phyloP scores from a whole-genome alignment of 2,888 invertebrate species.

The Callimorpha dominula region DNA sequence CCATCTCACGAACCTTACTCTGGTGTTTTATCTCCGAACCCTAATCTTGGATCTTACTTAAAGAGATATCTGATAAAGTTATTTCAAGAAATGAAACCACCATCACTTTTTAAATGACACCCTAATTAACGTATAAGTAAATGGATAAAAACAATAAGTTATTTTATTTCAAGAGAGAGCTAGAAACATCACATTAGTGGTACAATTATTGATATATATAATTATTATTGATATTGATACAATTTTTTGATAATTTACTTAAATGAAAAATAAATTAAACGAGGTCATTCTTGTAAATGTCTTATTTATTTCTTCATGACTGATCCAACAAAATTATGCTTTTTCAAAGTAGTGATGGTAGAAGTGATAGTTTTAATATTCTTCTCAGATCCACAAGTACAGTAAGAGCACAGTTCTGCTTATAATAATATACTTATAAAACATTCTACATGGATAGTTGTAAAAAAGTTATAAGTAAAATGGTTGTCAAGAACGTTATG shows the following conservation, averaged over 20 bases:
- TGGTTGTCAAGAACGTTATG: slow-evolving; percentile 25
- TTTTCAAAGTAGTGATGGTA: not conserved
- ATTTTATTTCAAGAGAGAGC: too few species aligned
- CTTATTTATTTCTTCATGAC: too few species aligned
- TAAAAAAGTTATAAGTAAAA: slow-evolving; percentile 35
- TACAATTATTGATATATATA: too few species aligned
- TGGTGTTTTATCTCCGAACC: not conserved
- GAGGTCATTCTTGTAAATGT: too few species aligned
- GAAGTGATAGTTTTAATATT: not conserved
- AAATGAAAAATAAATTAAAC: too few species aligned
- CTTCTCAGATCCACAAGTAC: not conserved
- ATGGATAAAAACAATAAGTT: too few species aligned
- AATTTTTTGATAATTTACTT: too few species aligned
- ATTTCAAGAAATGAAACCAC: not conserved
- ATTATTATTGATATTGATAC: too few species aligned
- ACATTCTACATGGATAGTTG: slow-evolving; percentile 42
- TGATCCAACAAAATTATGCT: not conserved
- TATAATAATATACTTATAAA: not conserved
- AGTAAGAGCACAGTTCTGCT: not conserved
- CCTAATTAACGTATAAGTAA: not conserved
- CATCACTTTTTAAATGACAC: not conserved
- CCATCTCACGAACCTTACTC: slow-evolving; percentile 28
- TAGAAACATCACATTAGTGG: too few species aligned
- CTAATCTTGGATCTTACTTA: slow-evolving; percentile 20
- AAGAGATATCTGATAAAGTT: not conserved